These are phyloP conservation scores for Tenrec ecaudatus DNA, from an alignment of 2,113 vertebrate species.

Conservation along the genomic window DNA sequence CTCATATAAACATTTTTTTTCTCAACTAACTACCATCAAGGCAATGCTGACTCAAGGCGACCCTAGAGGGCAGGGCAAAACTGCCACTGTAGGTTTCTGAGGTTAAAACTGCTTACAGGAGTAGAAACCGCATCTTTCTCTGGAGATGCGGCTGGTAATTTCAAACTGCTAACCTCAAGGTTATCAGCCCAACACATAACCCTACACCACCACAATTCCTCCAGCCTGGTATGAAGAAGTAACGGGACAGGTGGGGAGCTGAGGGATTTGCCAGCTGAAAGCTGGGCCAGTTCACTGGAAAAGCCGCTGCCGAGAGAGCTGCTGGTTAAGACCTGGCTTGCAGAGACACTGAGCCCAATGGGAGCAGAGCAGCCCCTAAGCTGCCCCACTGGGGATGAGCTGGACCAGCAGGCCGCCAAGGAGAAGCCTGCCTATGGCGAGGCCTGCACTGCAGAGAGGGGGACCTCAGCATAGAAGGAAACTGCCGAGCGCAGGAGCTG, in stretches of 20 bases:
- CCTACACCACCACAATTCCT: too few relatives aligned
- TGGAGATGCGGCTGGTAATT: too few relatives aligned
- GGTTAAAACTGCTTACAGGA: too few relatives aligned
- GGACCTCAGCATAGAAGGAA: background rate
- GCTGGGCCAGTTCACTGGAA: background rate
- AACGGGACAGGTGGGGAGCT: background rate
- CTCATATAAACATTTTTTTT: too few relatives aligned
- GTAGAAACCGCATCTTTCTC: too few relatives aligned
- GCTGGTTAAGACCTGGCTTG: background rate
- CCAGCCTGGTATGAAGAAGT: background rate
- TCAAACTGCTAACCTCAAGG: too few relatives aligned
- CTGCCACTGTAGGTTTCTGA: too few relatives aligned
- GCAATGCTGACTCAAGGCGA: too few relatives aligned
- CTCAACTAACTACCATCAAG: too few relatives aligned
- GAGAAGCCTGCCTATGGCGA: background rate
- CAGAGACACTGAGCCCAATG: background rate
- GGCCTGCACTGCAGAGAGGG: background rate
- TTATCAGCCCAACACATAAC: too few relatives aligned
- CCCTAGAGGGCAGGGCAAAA: too few relatives aligned
- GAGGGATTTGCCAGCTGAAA: background rate
- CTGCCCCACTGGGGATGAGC: background rate
- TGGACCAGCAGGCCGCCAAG: background rate
- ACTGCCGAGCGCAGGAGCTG: background rate
- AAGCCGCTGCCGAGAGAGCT: background rate
- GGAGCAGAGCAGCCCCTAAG: background rate